A percentile compares a stretch with the other conserved stretches of the same genome.
These are phyloP conservation scores for Genyomyrus donnyi DNA, from an alignment of 2,113 vertebrate species.

Conservation along the genomic window DNA sequence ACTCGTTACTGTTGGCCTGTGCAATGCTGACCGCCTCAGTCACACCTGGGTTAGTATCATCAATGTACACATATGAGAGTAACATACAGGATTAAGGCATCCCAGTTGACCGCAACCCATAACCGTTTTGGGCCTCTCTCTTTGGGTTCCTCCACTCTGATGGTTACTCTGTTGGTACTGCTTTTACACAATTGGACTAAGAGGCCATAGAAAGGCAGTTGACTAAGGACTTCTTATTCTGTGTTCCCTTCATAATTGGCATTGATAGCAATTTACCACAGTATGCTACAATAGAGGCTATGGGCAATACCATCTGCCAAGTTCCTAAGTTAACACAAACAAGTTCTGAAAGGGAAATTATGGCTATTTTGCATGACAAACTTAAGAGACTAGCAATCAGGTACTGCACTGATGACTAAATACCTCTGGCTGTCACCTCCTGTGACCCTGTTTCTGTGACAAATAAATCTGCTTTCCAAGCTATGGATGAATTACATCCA, in stretches of 20 bases:
- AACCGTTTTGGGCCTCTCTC: background rate
- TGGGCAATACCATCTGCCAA: background rate
- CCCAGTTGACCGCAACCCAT: background rate
- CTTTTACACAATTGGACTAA: background rate
- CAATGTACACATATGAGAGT: background rate
- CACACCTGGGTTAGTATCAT: background rate
- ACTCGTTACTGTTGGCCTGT: background rate
- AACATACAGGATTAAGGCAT: background rate
- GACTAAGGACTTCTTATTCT: background rate
- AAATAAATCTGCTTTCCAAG: background rate
- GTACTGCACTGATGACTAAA: background rate
- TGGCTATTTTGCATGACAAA: background rate
- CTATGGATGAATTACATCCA: background rate
- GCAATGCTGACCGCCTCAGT: background rate
- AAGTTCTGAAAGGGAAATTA: background rate
- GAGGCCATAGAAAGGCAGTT: background rate
- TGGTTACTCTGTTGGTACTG: background rate
- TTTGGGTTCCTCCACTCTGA: background rate
- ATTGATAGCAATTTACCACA: background rate
- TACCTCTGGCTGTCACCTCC: background rate
- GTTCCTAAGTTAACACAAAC: background rate
- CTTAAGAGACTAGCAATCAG: background rate
- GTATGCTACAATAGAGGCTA: background rate
- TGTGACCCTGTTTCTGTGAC: background rate
- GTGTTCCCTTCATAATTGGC: background rate